phyloP scores from a whole-genome alignment of 2,113 vertebrate genomes.

The Erythrolamprus reginae region DNA sequence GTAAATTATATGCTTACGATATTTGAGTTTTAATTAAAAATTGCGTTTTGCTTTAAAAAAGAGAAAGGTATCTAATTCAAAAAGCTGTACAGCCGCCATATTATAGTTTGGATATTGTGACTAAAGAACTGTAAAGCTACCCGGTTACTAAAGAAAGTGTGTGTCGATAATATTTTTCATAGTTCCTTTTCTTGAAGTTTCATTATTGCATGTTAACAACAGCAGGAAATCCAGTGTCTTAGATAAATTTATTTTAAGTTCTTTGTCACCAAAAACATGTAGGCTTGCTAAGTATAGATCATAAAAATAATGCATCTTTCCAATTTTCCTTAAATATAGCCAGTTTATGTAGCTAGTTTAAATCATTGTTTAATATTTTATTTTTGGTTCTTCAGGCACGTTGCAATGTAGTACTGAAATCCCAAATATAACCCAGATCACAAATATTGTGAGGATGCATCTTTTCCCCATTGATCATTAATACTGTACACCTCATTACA shows the following conservation, averaged over 20 bases:
- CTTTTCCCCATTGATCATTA: not conserved
- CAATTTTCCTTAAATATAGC: not conserved
- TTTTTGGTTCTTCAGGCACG: not conserved
- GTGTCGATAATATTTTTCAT: not conserved
- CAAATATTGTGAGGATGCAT: not conserved
- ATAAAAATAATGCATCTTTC: not conserved
- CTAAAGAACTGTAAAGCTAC: not conserved
- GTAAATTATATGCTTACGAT: not conserved
- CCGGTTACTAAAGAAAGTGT: rapidly evolving
- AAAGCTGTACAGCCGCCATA: not conserved
- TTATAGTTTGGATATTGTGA: not conserved
- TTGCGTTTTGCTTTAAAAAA: not conserved
- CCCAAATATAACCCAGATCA: not conserved
- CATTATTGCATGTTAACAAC: not conserved
- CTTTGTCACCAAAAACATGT: not conserved
- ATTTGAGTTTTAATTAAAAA: not conserved
- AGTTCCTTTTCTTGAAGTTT: constrained; percentile 8
- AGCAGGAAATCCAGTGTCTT: not conserved
- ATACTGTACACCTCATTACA: not conserved
- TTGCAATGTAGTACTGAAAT: not conserved
- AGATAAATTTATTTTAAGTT: not conserved
- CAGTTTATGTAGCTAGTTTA: no score
- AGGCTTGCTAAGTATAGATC: not conserved
- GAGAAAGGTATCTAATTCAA: not conserved
- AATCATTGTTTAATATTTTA: not conserved